Percentiles rank a stretch among this genome's conserved stretches.
Evolutionary conservation across 2,113 vertebrate genomes (phyloP).

Genomic region (Calypte anna): DNA sequence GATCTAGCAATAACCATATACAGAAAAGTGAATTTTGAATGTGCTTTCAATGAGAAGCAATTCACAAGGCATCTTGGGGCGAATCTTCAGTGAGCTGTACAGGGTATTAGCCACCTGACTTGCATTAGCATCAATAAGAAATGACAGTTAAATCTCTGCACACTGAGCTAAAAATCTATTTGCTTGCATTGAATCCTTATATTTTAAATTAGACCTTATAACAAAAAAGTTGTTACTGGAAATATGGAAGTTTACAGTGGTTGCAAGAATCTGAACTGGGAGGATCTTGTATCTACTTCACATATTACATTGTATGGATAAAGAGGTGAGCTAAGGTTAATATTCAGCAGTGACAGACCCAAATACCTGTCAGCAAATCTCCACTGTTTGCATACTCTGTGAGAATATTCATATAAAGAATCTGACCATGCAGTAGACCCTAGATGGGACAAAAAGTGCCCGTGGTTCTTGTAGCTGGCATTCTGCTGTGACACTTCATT

Average conservation of each 20-base stretch:
- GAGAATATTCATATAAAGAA: conserved; percentile 20
- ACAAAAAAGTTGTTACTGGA: background rate
- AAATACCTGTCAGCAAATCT: conserved; percentile 26
- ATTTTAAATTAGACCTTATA: conserved; percentile 2
- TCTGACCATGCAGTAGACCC: background rate
- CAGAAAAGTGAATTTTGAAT: conserved; percentile 42
- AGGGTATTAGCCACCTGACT: conserved; percentile 47
- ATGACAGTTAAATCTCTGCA: background rate
- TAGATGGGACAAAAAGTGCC: background rate
- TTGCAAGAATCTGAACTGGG: background rate
- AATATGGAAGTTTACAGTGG: background rate
- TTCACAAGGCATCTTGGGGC: conserved; percentile 37
- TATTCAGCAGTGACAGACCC: background rate
- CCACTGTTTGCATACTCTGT: background rate
- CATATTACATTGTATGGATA: background rate
- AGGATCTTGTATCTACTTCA: background rate
- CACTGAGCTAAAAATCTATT: background rate
- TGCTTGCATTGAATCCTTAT: background rate
- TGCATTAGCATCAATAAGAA: conserved; percentile 19
- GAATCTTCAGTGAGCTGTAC: conserved; percentile 22
- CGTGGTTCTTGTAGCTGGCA: conserved; percentile 10
- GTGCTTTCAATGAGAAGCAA: conserved; percentile 47
- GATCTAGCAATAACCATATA: conserved; percentile 12
- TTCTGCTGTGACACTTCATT: conserved; percentile 48
- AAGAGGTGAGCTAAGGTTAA: conserved; percentile 41